Conservation (phyloP, 2,797 vertebrate species). For the Galagoides demidoff region DNA sequence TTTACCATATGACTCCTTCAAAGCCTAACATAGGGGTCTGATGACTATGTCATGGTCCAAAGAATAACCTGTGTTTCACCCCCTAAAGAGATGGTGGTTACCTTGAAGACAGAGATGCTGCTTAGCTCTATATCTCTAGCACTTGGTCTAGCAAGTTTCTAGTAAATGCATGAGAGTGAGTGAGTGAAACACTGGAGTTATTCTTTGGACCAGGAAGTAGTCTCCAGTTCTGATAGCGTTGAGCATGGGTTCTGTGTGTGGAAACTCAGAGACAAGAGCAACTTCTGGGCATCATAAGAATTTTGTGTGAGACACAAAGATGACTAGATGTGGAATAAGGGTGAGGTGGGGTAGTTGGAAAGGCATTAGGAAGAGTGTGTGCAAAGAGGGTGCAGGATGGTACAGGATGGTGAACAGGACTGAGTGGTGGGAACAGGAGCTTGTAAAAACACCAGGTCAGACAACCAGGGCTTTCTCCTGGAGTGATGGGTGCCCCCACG, state of each 20-base stretch:
- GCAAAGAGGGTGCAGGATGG: background rate
- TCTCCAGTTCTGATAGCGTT: background rate
- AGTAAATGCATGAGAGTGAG: background rate
- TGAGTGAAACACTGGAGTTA: background rate
- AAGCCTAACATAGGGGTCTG: background rate
- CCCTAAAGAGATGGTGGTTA: background rate
- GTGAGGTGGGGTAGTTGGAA: background rate
- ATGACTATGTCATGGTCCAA: background rate
- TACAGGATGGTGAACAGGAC: rapidly evolving
- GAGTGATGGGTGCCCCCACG: background rate
- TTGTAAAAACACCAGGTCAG: background rate
- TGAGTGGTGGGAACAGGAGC: background rate
- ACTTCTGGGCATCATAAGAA: background rate
- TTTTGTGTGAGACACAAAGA: background rate
- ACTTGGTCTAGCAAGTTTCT: background rate
- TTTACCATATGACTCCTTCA: background rate
- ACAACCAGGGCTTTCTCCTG: background rate
- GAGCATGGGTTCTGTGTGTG: background rate
- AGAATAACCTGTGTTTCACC: background rate
- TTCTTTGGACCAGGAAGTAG: background rate
- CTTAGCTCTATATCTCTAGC: background rate
- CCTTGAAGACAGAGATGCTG: background rate
- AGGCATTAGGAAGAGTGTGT: background rate
- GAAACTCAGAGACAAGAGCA: background rate
- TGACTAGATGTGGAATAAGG: background rate